phyloP scores from a whole-genome alignment of 2,113 vertebrate genomes.

The Ciconia maguari region DNA sequence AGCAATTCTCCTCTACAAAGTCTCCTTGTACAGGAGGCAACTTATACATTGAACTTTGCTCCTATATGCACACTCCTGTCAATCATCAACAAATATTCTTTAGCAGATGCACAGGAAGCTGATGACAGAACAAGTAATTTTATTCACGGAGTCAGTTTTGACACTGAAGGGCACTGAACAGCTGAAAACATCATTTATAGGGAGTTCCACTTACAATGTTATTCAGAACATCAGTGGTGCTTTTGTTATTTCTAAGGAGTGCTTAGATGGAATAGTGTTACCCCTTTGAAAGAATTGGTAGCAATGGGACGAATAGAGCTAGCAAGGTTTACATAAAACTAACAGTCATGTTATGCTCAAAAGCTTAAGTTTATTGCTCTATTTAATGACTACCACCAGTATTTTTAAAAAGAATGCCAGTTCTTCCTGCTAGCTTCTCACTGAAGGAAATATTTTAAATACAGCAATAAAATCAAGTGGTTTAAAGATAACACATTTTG shows the following conservation, averaged over 20 bases:
- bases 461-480: slow-evolving; percentile 79
- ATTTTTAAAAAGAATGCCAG: slow-evolving; percentile 74
- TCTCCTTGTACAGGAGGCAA: background rate
- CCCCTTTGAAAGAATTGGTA: background rate
- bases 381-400: slow-evolving; percentile 76
- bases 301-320: background rate
- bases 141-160: slow-evolving; percentile 18
- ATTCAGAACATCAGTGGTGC: background rate
- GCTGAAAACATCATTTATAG: slow-evolving; percentile 16
- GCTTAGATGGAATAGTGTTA: background rate
- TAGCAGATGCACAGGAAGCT: background rate
- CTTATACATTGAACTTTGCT: background rate
- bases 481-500: slow-evolving; percentile 76
- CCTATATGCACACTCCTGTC: background rate
- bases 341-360: slow-evolving; percentile 73
- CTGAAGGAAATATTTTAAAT: slow-evolving; percentile 78
- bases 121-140: slow-evolving; percentile 1
- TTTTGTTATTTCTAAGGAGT: background rate
- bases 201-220: background rate
- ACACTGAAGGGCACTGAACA: background rate
- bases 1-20: background rate
- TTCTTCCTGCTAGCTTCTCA: slow-evolving; percentile 70
- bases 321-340: slow-evolving; percentile 59
- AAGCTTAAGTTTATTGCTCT: slow-evolving; percentile 82
- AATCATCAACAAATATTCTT: background rate